Percentiles rank a stretch among this genome's conserved stretches.
phyloP scores from a whole-genome alignment of 2,113 vertebrate species.

The Aphyosemion australe region DNA sequence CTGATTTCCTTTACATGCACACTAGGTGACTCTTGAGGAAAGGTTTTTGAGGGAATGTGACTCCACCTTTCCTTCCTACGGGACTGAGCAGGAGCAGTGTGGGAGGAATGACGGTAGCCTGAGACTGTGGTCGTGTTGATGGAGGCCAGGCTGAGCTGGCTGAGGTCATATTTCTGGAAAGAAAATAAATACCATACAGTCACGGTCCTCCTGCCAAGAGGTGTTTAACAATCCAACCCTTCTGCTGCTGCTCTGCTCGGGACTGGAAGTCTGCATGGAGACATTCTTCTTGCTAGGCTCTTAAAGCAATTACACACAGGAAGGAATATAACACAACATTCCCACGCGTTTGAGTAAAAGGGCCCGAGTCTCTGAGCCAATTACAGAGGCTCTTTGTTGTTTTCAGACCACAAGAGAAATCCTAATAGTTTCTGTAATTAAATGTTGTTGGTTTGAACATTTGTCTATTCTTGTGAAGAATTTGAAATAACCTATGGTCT shows the following conservation, averaged over 20 bases:
- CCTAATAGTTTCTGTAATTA: neutral
- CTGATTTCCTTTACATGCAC: constrained; percentile 6
- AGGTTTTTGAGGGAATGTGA: constrained; percentile 17
- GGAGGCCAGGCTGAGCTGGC: constrained; percentile 47
- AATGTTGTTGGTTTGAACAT: no score
- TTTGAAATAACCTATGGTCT: constrained; percentile 1
- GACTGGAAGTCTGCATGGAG: constrained; percentile 28
- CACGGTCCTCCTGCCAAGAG: constrained; percentile 38
- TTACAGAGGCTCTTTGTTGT: constrained; percentile 60
- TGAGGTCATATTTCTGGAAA: constrained; percentile 73
- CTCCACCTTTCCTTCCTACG: constrained; percentile 72
- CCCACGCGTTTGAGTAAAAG: constrained; percentile 54
- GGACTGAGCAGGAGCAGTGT: constrained; percentile 29
- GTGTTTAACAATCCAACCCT: constrained; percentile 47
- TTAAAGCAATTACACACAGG: constrained; percentile 68
- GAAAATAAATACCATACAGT: constrained; percentile 66
- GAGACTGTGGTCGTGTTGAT: constrained; percentile 60
- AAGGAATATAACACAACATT: constrained; percentile 65
- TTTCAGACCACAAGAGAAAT: constrained; percentile 15
- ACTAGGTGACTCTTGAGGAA: constrained; percentile 46
- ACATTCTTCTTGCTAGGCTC: constrained; percentile 55
- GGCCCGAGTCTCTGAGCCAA: neutral
- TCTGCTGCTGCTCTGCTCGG: constrained; percentile 28
- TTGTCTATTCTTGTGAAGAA: no score
- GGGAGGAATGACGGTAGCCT: constrained; percentile 24